These are phyloP conservation scores for Pygoscelis antarcticus DNA, from an alignment of 2,113 vertebrate species.

Conservation along the genomic window DNA sequence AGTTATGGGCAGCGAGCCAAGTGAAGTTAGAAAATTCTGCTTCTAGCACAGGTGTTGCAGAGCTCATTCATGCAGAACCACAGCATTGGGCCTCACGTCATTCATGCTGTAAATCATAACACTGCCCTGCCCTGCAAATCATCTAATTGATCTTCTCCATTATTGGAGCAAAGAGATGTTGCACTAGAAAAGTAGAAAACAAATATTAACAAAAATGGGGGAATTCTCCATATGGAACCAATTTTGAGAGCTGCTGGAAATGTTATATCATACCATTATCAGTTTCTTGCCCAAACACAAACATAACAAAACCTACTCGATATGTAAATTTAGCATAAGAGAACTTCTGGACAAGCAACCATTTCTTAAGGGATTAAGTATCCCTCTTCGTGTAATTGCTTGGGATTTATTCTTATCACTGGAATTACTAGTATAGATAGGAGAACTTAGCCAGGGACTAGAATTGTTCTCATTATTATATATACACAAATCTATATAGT, in stretches of 20 bases:
- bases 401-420: neutral
- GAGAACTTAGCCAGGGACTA: neutral
- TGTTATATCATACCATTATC: fast-evolving
- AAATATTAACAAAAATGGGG: neutral
- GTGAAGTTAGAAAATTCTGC: neutral
- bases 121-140: neutral
- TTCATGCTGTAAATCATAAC: neutral
- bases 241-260: neutral
- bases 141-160: neutral
- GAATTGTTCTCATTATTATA: neutral
- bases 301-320: neutral
- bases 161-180: neutral
- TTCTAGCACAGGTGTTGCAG: neutral
- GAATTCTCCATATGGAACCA: neutral
- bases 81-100: neutral
- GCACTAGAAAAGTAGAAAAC: neutral
- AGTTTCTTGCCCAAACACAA: neutral
- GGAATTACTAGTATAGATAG: neutral
- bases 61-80: neutral
- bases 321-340: neutral
- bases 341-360: neutral
- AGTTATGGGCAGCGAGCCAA: neutral
- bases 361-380: neutral
- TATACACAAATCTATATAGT: neutral
- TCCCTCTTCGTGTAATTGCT: neutral